phyloP scores from a whole-genome alignment of 2,113 vertebrate genomes.

The Octodon degus region DNA sequence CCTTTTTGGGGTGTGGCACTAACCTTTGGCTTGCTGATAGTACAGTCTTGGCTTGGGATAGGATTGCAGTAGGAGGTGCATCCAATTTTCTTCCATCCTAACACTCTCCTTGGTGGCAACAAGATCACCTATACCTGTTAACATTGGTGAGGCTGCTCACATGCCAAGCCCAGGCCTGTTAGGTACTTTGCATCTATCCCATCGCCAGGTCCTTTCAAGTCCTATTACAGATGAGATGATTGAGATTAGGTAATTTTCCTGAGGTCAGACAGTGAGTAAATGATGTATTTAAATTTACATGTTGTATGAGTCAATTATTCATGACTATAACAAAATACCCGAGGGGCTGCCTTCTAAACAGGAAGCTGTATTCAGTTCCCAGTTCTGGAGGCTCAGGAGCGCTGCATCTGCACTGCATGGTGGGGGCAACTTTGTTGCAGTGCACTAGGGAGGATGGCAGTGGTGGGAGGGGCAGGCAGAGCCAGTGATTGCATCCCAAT shows the following conservation, averaged over 20 bases:
- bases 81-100: neutral
- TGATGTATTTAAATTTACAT: neutral
- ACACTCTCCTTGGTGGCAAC: neutral
- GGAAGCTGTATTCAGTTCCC: neutral
- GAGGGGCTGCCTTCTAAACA: neutral
- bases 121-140: neutral
- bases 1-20: neutral
- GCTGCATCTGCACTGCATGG: neutral
- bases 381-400: neutral
- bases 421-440: neutral
- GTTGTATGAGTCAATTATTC: neutral
- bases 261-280: neutral
- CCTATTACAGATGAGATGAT: neutral
- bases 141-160: fast-evolving
- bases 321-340: neutral
- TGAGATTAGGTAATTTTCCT: neutral
- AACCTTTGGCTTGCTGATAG: neutral
- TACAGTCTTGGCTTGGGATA: neutral
- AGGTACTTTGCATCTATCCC: neutral
- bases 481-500: neutral
- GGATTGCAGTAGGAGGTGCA: neutral
- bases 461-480: no score
- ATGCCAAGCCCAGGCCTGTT: neutral
- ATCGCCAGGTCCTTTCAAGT: neutral
- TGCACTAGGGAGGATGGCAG: neutral